These are phyloP conservation scores for Seriola quinqueradiata DNA, from an alignment of 2,113 vertebrate genomes.

Conservation along the genomic window DNA sequence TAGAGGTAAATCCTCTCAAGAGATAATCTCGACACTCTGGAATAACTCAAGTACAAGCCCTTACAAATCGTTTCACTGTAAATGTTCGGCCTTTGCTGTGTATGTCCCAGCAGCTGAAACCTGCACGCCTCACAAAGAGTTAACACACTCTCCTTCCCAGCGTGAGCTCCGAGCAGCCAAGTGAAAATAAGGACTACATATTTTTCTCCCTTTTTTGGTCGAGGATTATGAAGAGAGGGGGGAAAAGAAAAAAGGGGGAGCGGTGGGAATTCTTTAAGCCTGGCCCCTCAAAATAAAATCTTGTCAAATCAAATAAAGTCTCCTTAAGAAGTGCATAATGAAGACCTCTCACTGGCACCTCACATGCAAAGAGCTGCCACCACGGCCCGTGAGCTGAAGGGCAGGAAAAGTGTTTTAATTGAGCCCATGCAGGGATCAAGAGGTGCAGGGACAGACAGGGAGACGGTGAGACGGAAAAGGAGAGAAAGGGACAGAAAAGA, in stretches of 20 bases:
- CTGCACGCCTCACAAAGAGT: constrained; percentile 56
- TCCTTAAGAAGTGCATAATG: constrained; percentile 72
- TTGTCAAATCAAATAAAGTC: constrained; percentile 82
- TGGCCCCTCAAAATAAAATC: constrained; percentile 77
- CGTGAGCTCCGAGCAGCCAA: constrained; percentile 65
- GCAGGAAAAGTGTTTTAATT: constrained; percentile 76
- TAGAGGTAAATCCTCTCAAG: constrained; percentile 30
- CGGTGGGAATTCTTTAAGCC: constrained; percentile 69
- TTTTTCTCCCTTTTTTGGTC: constrained; percentile 78
- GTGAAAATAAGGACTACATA: constrained; percentile 79
- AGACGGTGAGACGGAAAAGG: constrained; percentile 10
- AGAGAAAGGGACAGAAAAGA: background rate
- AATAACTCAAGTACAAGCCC: constrained; percentile 49
- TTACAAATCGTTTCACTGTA: constrained; percentile 34
- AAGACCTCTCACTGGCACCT: constrained; percentile 69
- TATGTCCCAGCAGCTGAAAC: constrained; percentile 14
- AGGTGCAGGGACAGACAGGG: constrained; percentile 19
- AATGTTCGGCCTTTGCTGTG: background rate
- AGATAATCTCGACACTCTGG: constrained; percentile 30
- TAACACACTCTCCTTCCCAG: constrained; percentile 58
- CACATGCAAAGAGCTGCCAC: constrained; percentile 59
- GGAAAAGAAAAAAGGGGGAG: background rate
- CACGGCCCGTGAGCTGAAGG: constrained; percentile 34
- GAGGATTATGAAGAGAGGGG: constrained; percentile 72
- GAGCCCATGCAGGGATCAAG: constrained; percentile 71